Percentiles rank a stretch among this genome's conserved stretches.
phyloP scores from a whole-genome alignment of 23 tunicate genomes.

The Styela clava region DNA sequence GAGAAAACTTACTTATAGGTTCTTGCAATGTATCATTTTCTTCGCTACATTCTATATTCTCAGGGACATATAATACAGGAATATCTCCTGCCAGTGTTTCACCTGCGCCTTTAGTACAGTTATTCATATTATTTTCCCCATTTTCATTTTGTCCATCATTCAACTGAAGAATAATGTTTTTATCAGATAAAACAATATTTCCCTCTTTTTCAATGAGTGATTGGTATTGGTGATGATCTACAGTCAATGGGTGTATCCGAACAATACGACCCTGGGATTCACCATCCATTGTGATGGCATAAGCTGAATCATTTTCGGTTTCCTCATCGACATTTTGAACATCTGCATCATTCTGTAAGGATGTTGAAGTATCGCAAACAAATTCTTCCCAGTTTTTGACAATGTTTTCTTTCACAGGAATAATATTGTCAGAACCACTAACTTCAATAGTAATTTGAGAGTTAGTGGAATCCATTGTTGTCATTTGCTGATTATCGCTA shows the following conservation, averaged over 20 bases:
- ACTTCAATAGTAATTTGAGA: too few relatives aligned
- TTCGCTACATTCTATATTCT: too few relatives aligned
- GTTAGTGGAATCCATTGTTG: too few relatives aligned
- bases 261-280: neutral
- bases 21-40: neutral
- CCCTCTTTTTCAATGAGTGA: neutral
- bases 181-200: neutral
- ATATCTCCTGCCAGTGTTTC: neutral
- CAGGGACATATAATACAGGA: neutral
- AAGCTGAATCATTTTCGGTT: neutral
- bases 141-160: neutral
- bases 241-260: neutral
- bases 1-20: neutral
- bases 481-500: too few relatives aligned
- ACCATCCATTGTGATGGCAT: neutral
- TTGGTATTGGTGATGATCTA: neutral
- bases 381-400: neutral
- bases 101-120: neutral
- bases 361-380: neutral
- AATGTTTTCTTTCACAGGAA: neutral
- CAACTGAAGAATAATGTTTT: neutral
- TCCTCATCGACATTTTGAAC: neutral
- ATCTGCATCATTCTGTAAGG: neutral
- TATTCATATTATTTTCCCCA: neutral
- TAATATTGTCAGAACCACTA: too few relatives aligned